phyloP scores from a whole-genome alignment of 1,140 invertebrate species.

The Leptopilina clavipes region DNA sequence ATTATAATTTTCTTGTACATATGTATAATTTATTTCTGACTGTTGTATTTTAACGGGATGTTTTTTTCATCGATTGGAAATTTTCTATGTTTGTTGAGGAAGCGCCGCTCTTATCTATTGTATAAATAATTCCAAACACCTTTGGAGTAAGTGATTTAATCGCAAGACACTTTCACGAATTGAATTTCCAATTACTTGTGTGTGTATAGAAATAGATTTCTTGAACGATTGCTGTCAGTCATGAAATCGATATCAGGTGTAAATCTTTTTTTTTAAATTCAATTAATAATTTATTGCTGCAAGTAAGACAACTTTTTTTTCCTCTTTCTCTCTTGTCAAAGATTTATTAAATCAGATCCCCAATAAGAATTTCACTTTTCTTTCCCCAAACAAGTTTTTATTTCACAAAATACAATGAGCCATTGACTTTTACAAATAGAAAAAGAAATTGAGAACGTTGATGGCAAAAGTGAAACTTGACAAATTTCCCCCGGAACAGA shows the following conservation, averaged over 20 bases:
- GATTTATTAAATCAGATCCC: background rate
- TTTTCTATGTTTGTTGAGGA: too few relatives aligned
- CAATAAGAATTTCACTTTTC: background rate
- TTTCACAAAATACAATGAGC: background rate
- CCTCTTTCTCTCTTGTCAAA: background rate
- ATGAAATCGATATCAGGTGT: slow-evolving; percentile 20
- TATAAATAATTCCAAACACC: too few relatives aligned
- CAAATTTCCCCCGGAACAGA: too few relatives aligned
- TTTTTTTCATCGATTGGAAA: too few relatives aligned
- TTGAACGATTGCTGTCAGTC: background rate
- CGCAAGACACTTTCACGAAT: background rate
- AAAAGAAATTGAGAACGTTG: too few relatives aligned
- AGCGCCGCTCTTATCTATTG: too few relatives aligned
- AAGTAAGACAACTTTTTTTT: too few relatives aligned
- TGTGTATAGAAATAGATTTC: background rate
- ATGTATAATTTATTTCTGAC: too few relatives aligned
- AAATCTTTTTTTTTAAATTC: background rate
- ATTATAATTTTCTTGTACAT: too few relatives aligned
- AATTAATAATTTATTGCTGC: background rate
- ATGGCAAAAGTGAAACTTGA: too few relatives aligned
- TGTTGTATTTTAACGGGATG: too few relatives aligned
- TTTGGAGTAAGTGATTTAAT: background rate
- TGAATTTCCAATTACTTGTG: background rate
- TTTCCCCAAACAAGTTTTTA: background rate
- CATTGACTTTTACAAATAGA: background rate